phyloP scores from a whole-genome alignment of 2,113 vertebrate species.

The Hyla sarda region DNA sequence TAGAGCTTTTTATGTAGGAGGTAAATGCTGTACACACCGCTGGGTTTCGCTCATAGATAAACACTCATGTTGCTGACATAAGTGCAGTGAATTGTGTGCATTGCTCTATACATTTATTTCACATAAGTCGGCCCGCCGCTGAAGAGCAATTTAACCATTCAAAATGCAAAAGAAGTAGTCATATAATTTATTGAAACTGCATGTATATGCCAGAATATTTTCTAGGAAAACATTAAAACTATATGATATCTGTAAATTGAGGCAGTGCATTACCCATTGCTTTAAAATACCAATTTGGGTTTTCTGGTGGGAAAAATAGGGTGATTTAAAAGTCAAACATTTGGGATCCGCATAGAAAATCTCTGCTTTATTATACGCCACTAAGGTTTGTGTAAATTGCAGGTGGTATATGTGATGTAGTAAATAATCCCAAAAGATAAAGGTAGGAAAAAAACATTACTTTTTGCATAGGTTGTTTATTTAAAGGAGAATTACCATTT shows the following conservation, averaged over 20 bases:
- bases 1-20: slow-evolving; percentile 11
- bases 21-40: slow-evolving; percentile 34
- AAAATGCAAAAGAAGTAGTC: too few species aligned
- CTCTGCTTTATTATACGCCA: too few species aligned
- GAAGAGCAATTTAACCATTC: background rate
- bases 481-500: too few species aligned
- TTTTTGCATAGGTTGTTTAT: too few species aligned
- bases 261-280: background rate
- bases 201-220: background rate
- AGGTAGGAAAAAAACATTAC: too few species aligned
- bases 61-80: slow-evolving; percentile 27
- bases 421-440: too few species aligned
- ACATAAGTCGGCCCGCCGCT: background rate
- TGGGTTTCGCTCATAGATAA: slow-evolving; percentile 34
- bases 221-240: background rate
- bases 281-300: background rate
- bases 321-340: too few species aligned
- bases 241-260: background rate
- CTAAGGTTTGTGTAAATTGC: too few species aligned
- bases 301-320: too few species aligned
- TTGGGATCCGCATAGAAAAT: too few species aligned
- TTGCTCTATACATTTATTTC: slow-evolving; percentile 10
- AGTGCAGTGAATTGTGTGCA: background rate
- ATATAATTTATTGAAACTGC: background rate
- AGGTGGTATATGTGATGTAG: too few species aligned